Evolutionary conservation across 2,888 invertebrate genomes (phyloP).

Genomic region (Mythimna pallens): DNA sequence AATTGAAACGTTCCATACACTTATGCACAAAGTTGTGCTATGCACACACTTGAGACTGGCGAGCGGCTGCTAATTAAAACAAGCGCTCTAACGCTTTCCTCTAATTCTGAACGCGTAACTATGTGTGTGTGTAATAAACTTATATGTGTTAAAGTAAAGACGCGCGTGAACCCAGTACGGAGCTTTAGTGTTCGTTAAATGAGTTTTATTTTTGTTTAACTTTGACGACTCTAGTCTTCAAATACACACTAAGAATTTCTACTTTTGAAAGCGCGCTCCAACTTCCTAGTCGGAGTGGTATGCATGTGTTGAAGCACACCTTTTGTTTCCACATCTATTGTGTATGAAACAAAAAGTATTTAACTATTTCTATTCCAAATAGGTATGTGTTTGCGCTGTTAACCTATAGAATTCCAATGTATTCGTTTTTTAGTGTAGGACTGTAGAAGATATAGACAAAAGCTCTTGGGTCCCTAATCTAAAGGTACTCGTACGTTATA

Average conservation of each 20-base stretch:
- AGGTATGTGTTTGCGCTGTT: conserved; percentile 11
- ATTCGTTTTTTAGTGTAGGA: conserved; percentile 21
- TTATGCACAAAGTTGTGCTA: conserved; percentile 54
- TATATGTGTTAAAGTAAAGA: conserved; percentile 58
- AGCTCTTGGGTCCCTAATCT: conserved; percentile 2
- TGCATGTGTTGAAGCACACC: conserved; percentile 21
- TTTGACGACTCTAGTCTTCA: conserved; percentile 48
- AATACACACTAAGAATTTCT: conserved; percentile 35
- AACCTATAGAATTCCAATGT: conserved; percentile 17
- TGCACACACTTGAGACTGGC: conserved; percentile 56
- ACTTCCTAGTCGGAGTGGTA: conserved; percentile 21
- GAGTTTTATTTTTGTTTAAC: conserved; percentile 59
- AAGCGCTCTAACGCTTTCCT: conserved; percentile 61
- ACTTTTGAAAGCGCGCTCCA: conserved; percentile 32
- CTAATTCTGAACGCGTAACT: conserved; percentile 58
- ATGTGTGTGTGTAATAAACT: conserved; percentile 51
- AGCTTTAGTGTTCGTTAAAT: conserved; percentile 45
- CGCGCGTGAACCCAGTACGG: conserved; percentile 46
- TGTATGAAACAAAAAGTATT: conserved; percentile 33
- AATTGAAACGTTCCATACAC: conserved; percentile 54
- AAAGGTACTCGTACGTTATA: neutral
- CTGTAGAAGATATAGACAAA: conserved; percentile 14
- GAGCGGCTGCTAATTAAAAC: conserved; percentile 64
- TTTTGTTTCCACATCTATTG: conserved; percentile 45
- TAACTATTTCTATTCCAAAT: conserved; percentile 22